Evolutionary conservation across 2,888 invertebrate genomes (phyloP).

Genomic region (Bugula neritina): DNA sequence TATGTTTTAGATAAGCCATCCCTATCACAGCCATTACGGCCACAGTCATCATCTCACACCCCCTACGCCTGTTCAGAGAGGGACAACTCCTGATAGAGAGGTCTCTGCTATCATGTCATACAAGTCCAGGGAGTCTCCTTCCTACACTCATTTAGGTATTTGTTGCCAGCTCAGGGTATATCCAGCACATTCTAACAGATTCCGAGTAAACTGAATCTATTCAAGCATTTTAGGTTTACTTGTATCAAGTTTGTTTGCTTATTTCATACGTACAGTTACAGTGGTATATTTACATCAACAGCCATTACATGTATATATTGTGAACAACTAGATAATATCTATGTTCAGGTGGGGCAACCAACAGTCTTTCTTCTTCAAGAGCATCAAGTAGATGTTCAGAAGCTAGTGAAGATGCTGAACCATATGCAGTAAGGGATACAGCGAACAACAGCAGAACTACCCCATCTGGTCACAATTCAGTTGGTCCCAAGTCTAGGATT

Average conservation of each 20-base stretch:
- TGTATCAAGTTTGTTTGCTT: too few species aligned
- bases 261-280: too few species aligned
- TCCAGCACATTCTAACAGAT: too few species aligned
- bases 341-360: neutral
- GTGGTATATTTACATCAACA: too few species aligned
- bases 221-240: too few species aligned
- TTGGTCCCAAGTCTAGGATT: neutral
- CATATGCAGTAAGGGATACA: neutral
- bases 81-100: slow-evolving; percentile 46
- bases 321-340: neutral
- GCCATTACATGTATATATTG: too few species aligned
- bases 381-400: slow-evolving; percentile 20
- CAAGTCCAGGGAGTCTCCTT: slow-evolving; percentile 15
- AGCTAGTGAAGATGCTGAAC: slow-evolving; percentile 6
- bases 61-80: slow-evolving; percentile 25
- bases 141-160: neutral
- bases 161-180: too few species aligned
- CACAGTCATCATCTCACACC: neutral
- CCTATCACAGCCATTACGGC: neutral
- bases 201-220: too few species aligned
- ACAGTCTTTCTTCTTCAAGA: slow-evolving; percentile 10
- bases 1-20: neutral
- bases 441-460: neutral
- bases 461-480: neutral
- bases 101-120: slow-evolving; percentile 45